phyloP scores from a whole-genome alignment of 2,797 vertebrate species.

The Lithobates sylvaticus region DNA sequence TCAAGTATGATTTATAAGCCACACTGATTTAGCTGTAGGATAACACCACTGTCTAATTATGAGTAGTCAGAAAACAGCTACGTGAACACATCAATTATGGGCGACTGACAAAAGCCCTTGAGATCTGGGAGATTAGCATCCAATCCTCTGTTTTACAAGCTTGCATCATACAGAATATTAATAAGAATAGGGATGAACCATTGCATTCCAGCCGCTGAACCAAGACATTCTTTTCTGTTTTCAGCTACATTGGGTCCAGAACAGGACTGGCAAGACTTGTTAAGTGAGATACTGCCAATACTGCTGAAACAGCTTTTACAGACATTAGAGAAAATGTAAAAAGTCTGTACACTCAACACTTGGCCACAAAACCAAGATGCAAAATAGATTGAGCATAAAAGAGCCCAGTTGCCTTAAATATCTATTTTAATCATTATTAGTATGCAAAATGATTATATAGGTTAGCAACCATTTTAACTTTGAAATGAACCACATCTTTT shows the following conservation, averaged over 20 bases:
- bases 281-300: background rate
- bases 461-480: too few species aligned
- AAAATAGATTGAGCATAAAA: too few species aligned
- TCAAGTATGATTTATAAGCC: conserved; percentile 81
- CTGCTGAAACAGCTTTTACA: background rate
- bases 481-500: too few species aligned
- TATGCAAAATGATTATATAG: too few species aligned
- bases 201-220: conserved; percentile 76
- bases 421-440: too few species aligned
- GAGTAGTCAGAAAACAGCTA: conserved; percentile 83
- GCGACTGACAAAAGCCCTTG: conserved; percentile 82
- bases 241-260: background rate
- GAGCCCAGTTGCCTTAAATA: too few species aligned
- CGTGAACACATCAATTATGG: conserved; percentile 84
- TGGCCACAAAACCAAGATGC: too few species aligned
- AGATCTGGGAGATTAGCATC: conserved; percentile 83
- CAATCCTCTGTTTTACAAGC: conserved; percentile 85
- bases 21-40: conserved; percentile 80
- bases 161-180: conserved; percentile 85
- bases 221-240: conserved; percentile 66
- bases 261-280: background rate
- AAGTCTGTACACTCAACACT: background rate
- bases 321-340: background rate
- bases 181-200: conserved; percentile 79
- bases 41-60: conserved; percentile 81